Base-by-base conservation (phyloP, 1,140 invertebrate species). In the Eurosta solidaginis region DNA sequence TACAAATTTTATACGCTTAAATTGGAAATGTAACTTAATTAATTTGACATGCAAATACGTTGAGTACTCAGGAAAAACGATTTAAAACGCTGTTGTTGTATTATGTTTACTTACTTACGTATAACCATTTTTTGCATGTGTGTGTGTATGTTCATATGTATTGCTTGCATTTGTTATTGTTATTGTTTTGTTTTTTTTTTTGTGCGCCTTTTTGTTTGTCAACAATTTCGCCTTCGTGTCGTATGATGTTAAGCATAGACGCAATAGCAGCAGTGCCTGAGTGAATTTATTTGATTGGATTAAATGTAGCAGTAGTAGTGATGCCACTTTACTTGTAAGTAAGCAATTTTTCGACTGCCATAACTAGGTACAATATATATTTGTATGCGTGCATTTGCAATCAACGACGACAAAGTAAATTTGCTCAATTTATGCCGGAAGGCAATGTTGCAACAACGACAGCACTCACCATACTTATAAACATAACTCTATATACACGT, bases 231-330 rank as follows among this genome's bases (percentile, higher is more conserved):
- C 54, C 54, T 59, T 59, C 54, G n/a, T 25, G 14, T 2, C 1
- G n/a, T n/a, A n/a, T 68, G 17, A 40, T 33, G 59, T 40, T 68
- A 68, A n/a, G 59, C 6, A n/a, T n/a, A n/a, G n/a, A n/a, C n/a
- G n/a, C n/a, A n/a, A n/a, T n/a, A 40, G n/a, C 59, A 68, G 33
- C 33, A 68, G 59, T 20, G 59, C 59, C 22, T 68, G 29, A 68
- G 59, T 68, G 33, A 68, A 68, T 68, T 68, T 68, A 42, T n/a
- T 68, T 40, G 59, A 36, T 68, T 68, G 59, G 59, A 68, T 68
- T 68, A 68, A 68, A 40, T 68, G 33, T 20, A 22, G 33, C 33
- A 68, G 59, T 5, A 36, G n/a, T 40, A 7, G n/a, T 17, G 45
- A 20, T 33, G 33, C n/a, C 59, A n/a, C n/a, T 68, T 68, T 40